phyloP scores from a whole-genome alignment of 2,888 invertebrate genomes.

The Dermolepida albohirtum region DNA sequence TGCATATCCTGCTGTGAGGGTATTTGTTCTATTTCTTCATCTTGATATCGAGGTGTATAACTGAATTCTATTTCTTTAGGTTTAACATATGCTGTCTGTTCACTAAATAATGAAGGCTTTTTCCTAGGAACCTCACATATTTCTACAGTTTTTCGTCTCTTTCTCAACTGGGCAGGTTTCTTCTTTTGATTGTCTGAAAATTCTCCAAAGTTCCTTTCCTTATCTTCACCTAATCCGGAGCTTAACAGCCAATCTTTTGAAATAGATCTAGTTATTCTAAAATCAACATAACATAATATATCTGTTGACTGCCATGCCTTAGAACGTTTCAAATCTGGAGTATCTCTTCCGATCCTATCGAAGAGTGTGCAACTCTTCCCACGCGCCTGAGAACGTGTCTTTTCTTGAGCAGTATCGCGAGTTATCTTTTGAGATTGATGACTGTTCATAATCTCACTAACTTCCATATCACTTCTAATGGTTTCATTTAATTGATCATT shows the following conservation, averaged over 20 bases:
- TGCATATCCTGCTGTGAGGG: not conserved
- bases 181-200: not conserved
- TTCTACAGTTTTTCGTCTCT: constrained; percentile 9
- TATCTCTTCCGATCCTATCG: not conserved
- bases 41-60: constrained; percentile 18
- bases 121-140: not conserved
- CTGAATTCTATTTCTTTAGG: constrained; percentile 17
- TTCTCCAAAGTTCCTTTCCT: no score
- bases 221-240: constrained; percentile 1
- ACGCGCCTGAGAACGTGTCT: not conserved
- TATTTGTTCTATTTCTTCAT: not conserved
- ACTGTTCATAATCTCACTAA: constrained; percentile 6
- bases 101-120: constrained; percentile 19
- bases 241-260: constrained; percentile 28
- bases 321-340: not conserved
- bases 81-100: not conserved
- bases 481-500: not conserved
- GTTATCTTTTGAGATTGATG: not conserved
- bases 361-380: constrained; percentile 23
- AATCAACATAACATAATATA: constrained; percentile 21
- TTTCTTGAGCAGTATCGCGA: not conserved
- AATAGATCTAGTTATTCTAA: constrained; percentile 32
- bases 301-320: constrained; percentile 13
- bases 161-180: not conserved
- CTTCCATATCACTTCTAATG: constrained; percentile 3